These are phyloP conservation scores for Habroteleia sp. DNA, from an alignment of 2,888 invertebrate genomes.

Conservation along the genomic window DNA sequence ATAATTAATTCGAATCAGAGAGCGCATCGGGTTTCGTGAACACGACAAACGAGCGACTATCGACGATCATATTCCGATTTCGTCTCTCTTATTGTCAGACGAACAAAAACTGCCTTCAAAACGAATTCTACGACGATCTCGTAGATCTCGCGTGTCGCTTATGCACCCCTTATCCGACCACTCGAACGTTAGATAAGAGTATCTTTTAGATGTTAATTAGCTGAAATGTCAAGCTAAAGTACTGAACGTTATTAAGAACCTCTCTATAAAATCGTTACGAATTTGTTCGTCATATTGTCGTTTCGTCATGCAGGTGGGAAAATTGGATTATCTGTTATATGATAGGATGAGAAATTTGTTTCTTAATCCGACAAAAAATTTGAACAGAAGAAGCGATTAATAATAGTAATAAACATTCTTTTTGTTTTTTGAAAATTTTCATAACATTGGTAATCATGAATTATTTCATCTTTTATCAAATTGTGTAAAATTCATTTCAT, in stretches of 20 bases:
- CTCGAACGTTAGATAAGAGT: slow-evolving; percentile 5
- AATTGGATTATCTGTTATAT: slow-evolving; percentile 4
- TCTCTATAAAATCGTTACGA: slow-evolving; percentile 6
- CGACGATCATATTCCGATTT: slow-evolving; percentile 23
- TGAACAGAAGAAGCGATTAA: too few species aligned
- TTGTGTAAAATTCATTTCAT: too few species aligned
- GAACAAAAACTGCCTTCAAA: neutral
- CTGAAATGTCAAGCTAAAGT: slow-evolving; percentile 4
- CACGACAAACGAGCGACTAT: slow-evolving; percentile 25
- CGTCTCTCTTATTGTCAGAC: neutral
- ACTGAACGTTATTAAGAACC: neutral
- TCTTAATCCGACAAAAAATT: too few species aligned
- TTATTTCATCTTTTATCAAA: too few species aligned
- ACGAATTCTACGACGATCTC: neutral
- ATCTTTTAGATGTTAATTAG: slow-evolving; percentile 29
- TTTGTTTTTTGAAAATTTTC: too few species aligned
- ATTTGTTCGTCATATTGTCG: slow-evolving; percentile 3
- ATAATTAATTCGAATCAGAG: slow-evolving; percentile 53
- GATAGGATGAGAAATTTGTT: too few species aligned
- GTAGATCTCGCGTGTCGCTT: slow-evolving; percentile 1
- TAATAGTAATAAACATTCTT: too few species aligned
- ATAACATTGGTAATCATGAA: too few species aligned
- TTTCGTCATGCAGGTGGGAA: neutral
- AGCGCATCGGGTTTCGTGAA: slow-evolving; percentile 33
- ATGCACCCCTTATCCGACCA: neutral